A percentile compares a stretch with the other conserved stretches of the same genome.
phyloP scores from a whole-genome alignment of 1,140 invertebrate species.

The Apis dorsata region DNA sequence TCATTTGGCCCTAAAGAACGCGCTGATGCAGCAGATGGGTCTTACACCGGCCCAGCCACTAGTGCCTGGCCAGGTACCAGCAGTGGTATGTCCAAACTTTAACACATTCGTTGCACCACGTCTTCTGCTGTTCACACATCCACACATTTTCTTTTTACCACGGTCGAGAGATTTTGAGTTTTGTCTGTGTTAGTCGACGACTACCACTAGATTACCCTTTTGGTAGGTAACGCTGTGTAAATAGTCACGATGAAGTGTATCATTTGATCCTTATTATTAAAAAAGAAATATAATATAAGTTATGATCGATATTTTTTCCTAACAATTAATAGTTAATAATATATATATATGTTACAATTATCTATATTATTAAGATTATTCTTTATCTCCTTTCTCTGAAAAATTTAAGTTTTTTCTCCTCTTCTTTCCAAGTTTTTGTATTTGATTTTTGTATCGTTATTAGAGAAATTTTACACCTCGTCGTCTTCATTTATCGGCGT shows the following conservation, averaged over 20 bases:
- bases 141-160: constrained; percentile 63
- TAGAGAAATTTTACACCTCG: background rate
- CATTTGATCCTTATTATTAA: background rate
- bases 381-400: too few species aligned
- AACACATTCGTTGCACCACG: constrained; percentile 58
- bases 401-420: too few species aligned
- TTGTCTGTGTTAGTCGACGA: constrained; percentile 65
- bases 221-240: constrained; percentile 56
- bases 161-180: constrained; percentile 60
- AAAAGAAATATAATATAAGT: background rate
- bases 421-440: too few species aligned
- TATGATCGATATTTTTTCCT: too few species aligned
- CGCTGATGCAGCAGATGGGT: constrained; percentile 97
- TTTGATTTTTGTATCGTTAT: too few species aligned
- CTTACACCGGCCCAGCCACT: constrained; percentile 91
- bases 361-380: too few species aligned
- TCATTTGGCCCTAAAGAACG: constrained; percentile 98
- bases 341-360: too few species aligned
- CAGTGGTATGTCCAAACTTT: constrained; percentile 88
- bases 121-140: constrained; percentile 64
- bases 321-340: too few species aligned
- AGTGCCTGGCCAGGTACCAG: constrained; percentile 93
- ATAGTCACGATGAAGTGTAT: constrained; percentile 42
- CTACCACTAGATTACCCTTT: constrained; percentile 57
- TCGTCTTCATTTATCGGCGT: constrained; percentile 53